Base-by-base conservation (phyloP, 2,113 vertebrate genomes). In the Vicugna pacos region DNA sequence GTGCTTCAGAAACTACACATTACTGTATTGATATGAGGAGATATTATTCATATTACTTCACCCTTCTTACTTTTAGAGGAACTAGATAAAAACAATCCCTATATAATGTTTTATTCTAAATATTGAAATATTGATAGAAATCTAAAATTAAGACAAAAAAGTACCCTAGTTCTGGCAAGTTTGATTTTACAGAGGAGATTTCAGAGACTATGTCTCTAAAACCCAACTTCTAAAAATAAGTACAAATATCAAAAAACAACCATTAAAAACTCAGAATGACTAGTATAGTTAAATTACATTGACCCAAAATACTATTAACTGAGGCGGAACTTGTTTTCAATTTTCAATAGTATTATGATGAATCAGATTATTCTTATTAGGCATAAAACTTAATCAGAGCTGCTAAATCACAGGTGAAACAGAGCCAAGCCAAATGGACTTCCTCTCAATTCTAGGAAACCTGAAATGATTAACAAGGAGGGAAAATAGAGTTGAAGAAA, bases 101-200 rank as follows among this genome's bases (percentile, higher is more conserved):
- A 58, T 38, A 88, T 62, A 52, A 73, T 69, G 22, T 89, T 83
- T 89, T 70, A 90, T 92, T 88, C 50, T 48, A 91, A 96, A 73
- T 82, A 89, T 95, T 65, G 95, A 35, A 58, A 9, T 77, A 91
- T 48, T 81, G 24, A 82, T 67, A 6, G 19, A 62, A 35, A 89
- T 77, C 97, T 80, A 7, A 77, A 91, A 67, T n/a, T 46, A 89
- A 64, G 11, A 42, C n/a, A 26, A 58, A 75, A 92, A 67, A 62
- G 62, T 5, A 48, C 8, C 17, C 32, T 90, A 20, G 3, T 69
- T 16, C 48, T 67, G 17, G 82, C 0, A 96, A 80, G 64, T 58
- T 65, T 81, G 54, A 62, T 73, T 79, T 11, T 62, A 60, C 4
- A 89, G n/a, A 77, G 48, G 50, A 79, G 8, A 50, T 56, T 76